phyloP scores from a whole-genome alignment of 2,113 vertebrate species.

The Psittacara wagleri region DNA sequence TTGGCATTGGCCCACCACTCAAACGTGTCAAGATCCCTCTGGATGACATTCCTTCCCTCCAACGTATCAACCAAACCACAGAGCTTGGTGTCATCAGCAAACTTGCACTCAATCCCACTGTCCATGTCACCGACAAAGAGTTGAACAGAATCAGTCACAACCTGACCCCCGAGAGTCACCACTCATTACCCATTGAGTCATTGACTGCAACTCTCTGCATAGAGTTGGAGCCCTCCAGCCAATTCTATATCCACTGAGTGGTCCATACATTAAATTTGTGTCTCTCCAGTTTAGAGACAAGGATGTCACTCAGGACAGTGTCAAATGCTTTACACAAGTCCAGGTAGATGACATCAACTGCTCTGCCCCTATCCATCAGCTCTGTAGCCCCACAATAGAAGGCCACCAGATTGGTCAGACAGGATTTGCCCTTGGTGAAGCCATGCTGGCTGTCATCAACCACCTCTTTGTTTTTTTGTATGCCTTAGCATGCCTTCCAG shows the following conservation, averaged over 20 bases:
- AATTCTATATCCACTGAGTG: background rate
- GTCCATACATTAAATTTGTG: background rate
- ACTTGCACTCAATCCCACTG: too few species aligned
- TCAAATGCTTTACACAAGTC: background rate
- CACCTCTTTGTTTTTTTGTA: too few species aligned
- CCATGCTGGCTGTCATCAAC: too few species aligned
- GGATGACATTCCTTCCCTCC: too few species aligned
- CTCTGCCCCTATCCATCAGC: background rate
- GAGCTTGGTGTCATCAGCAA: too few species aligned
- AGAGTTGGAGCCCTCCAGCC: background rate
- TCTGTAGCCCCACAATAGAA: background rate
- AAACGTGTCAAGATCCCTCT: background rate
- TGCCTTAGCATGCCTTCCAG: too few species aligned
- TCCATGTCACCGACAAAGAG: background rate
- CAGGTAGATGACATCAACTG: background rate
- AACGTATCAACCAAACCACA: too few species aligned
- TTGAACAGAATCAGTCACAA: background rate
- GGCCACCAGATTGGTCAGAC: background rate
- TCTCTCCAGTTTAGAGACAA: background rate
- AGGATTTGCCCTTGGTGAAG: too few species aligned
- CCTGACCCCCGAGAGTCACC: background rate
- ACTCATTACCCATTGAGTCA: background rate
- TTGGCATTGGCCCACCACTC: too few species aligned
- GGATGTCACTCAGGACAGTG: background rate
- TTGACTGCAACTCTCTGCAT: background rate